Base-by-base conservation (phyloP, 2,888 invertebrate genomes). In the Cetonia aurata region DNA sequence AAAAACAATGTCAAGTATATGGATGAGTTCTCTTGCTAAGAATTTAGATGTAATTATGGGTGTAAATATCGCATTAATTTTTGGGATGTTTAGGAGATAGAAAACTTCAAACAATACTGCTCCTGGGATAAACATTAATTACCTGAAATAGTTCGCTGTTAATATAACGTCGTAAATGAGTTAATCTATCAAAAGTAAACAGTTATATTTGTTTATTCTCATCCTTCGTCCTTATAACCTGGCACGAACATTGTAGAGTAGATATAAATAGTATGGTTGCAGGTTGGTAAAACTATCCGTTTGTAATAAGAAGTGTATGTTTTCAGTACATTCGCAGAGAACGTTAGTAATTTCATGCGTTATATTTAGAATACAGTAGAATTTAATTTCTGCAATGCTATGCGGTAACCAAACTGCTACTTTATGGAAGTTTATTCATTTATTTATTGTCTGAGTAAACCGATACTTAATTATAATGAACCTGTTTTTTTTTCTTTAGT, bases 221-320 rank as follows among this genome's bases (percentile, higher is more conserved):
- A 66, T 70, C 57, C 42, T 66, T 59, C 65, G 42, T 66, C 48
- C 67, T 70, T 70, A 70, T 70, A 66, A 70, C 70, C 70, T 70
- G 70, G 70, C 70, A 67, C 65, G 67, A 67, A 66, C 67, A 70
- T 70, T 67, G 70, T 70, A 37, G 17, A 19, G 67, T 41, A 57
- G 52, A 62, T 66, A 44, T 66, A 70, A 70, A 70, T 70, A 70
- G 70, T 67, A 65, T 48, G 70, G 56, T 37, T 70, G 70, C 70
- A 70, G 70, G 66, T 70, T 69, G 67, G 70, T 60, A 70, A 70
- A 62, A 70, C 59, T 70, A 70, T 67, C 66, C 59, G 66, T 41
- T 59, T 70, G 56, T 70, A 50, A 70, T 70, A 42, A 66, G 53
- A 65, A 70, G 70, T 59, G 66, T 50, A 50, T 48, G 70, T 70